Evolutionary conservation across 2,113 vertebrate genomes (phyloP), one percentile per base, ranked within the genome.

Genomic region (Mobula birostris): DNA sequence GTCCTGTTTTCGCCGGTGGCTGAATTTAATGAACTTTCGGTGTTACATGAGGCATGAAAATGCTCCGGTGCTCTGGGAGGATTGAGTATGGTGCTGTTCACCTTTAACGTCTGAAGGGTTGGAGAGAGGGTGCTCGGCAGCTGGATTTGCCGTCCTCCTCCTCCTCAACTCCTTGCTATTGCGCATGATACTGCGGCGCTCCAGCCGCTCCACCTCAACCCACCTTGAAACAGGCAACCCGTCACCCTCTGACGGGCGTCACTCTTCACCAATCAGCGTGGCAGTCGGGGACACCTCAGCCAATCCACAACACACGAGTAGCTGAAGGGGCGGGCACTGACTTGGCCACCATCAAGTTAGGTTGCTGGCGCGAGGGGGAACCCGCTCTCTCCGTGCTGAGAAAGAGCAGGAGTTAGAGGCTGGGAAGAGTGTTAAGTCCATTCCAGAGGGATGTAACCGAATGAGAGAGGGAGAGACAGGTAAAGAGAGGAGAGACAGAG

Each of bases 111-210:
- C 94, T 82, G 92, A 94, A 82, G 94, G 94, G 68, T 94, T 94
- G 87, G 94, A 95, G 92, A 94, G 91, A 85, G 95, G 95, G 95
- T 21, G 70, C 70, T 21, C 17, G 70, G 70, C 70, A 74, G 70
- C 70, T 95, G 95, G 95, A 32, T 95, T 94, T 87, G 94, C 94
- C 74, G 72, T 83, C 94, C 94, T 94, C 94, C 94, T 87, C 94
- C 94, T 94, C 94, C 95, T 95, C 95, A 94, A 94, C 95, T 96
- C 95, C 95, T 94, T 95, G 96, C 97, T 98, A 98, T 96, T 99
- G 98, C 98, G 98, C 98, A 99, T 98, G 98, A 99, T 98, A 98
- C 98, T 99, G 98, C 98, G 98, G 98, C 96, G 98, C 97, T 96
- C 95, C 96, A 97, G 96, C 96, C 96, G 96, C 97, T 96, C 97